These are phyloP conservation scores for Calidris pygmaea DNA, from an alignment of 2,113 vertebrate species.

Conservation along the genomic window DNA sequence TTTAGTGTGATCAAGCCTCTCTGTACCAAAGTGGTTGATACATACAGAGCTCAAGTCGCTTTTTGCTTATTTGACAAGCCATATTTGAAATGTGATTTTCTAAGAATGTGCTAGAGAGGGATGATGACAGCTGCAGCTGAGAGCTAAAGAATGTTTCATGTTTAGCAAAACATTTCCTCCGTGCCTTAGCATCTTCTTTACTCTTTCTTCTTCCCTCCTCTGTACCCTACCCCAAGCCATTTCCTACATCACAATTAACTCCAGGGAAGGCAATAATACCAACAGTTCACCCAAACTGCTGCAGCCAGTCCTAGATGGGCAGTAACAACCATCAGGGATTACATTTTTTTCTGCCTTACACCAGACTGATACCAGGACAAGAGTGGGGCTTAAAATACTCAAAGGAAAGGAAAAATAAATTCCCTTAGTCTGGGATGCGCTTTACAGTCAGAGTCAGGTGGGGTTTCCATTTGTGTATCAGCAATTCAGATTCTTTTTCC, in stretches of 20 bases:
- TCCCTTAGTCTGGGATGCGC: background rate
- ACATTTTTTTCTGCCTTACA: background rate
- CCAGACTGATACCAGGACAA: background rate
- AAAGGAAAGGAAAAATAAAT: background rate
- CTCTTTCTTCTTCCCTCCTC: background rate
- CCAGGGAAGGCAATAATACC: background rate
- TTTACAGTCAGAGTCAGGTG: background rate
- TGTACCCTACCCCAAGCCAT: background rate
- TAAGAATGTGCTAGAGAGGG: background rate
- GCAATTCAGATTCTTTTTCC: slow-evolving; percentile 20
- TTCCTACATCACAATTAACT: background rate
- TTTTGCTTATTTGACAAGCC: background rate
- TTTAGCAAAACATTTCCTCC: background rate
- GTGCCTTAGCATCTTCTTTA: background rate
- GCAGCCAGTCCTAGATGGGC: background rate
- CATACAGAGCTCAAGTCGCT: background rate
- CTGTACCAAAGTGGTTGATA: background rate
- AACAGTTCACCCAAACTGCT: background rate
- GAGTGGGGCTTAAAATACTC: background rate
- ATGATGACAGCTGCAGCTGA: slow-evolving; percentile 1
- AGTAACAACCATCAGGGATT: background rate
- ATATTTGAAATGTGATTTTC: background rate
- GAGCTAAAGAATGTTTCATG: background rate
- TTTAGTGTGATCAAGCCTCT: background rate
- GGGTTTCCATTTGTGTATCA: slow-evolving; percentile 26